Evolutionary conservation across 2,888 invertebrate genomes (phyloP).

Genomic region (Halictus quadricinctus): DNA sequence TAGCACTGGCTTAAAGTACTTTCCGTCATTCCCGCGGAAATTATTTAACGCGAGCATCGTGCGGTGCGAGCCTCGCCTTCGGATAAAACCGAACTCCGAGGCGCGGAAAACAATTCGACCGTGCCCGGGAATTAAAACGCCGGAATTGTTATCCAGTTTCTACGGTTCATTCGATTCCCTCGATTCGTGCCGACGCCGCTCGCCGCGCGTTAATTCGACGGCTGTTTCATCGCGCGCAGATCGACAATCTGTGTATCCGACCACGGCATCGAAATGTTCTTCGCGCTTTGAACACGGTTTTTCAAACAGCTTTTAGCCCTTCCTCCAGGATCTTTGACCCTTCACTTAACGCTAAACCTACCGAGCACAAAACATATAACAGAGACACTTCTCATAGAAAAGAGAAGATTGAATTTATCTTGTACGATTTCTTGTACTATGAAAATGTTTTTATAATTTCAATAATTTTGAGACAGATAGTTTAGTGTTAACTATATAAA

Average conservation of each 20-base stretch:
- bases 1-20: conserved; percentile 66
- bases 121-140: conserved; percentile 9
- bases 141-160: conserved; percentile 41
- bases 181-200: background rate
- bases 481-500: too few relatives aligned
- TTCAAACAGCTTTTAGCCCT: background rate
- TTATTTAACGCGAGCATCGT: conserved; percentile 62
- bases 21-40: conserved; percentile 59
- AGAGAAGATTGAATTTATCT: too few relatives aligned
- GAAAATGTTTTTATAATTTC: too few relatives aligned
- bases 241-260: background rate
- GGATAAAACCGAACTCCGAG: conserved; percentile 21
- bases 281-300: background rate
- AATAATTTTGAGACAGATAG: too few relatives aligned
- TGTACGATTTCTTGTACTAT: too few relatives aligned
- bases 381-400: too few relatives aligned
- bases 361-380: too few relatives aligned
- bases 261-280: background rate
- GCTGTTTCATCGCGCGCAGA: background rate
- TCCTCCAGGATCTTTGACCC: too few relatives aligned
- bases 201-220: background rate
- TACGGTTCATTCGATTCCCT: conserved; percentile 16
- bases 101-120: conserved; percentile 21
- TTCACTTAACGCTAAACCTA: too few relatives aligned
- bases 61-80: background rate